Evolutionary conservation across 92 coral and sea anemone genomes (phyloP).

Genomic region (Palythoa grandis): DNA sequence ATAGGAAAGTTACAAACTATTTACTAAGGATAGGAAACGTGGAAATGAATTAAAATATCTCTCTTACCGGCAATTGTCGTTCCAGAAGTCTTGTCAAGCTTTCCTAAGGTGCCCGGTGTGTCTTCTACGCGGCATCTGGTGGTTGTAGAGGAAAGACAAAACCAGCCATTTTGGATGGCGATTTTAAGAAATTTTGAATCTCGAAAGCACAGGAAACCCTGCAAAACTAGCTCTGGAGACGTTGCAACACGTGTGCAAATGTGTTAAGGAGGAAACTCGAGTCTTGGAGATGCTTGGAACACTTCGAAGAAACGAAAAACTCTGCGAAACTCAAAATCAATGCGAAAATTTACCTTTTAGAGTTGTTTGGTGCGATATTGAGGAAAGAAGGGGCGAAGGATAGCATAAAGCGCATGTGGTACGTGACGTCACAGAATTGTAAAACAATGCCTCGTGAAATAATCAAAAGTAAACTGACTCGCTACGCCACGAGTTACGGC

Average conservation of each 20-base stretch:
- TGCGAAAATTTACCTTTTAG: slow-evolving; percentile 95
- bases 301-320: slow-evolving; percentile 72
- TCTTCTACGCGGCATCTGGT: slow-evolving; percentile 85
- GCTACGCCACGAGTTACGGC: slow-evolving; percentile 91
- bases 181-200: slow-evolving; percentile 95
- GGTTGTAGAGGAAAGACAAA: slow-evolving; percentile 88
- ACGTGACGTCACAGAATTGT: slow-evolving; percentile 99
- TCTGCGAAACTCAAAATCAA: slow-evolving; percentile 84
- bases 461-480: slow-evolving; percentile 99
- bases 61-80: slow-evolving; percentile 92
- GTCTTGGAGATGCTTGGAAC: slow-evolving; percentile 65
- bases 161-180: slow-evolving; percentile 99
- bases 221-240: slow-evolving; percentile 96
- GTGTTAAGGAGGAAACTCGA: slow-evolving; percentile 63
- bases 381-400: slow-evolving; percentile 99
- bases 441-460: slow-evolving; percentile 99
- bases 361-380: slow-evolving; percentile 99
- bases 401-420: slow-evolving; percentile 99
- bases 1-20: slow-evolving; percentile 97
- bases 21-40: slow-evolving; percentile 85
- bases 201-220: slow-evolving; percentile 96
- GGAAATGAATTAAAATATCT: slow-evolving; percentile 77
- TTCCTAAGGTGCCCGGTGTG: slow-evolving; percentile 66
- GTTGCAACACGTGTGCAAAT: slow-evolving; percentile 95
- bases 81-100: slow-evolving; percentile 67